Conservation (phyloP, 2,888 invertebrate species). For the Euplagia quadripunctaria region DNA sequence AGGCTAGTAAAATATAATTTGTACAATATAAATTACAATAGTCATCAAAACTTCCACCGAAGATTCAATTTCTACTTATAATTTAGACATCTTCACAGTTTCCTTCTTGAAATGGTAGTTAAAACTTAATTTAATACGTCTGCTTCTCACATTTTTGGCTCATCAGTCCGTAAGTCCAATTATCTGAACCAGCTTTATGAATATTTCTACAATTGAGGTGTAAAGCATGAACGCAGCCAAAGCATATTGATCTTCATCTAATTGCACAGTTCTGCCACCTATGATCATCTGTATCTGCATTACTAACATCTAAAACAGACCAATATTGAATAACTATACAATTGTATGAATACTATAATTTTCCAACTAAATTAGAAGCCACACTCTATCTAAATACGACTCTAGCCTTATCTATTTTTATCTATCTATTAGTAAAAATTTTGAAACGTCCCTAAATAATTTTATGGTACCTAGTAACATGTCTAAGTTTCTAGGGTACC, state of each 20-base stretch:
- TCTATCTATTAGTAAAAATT: no score
- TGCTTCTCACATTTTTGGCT: neutral
- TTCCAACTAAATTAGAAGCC: neutral
- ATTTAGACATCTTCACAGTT: neutral
- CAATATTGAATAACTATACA: neutral
- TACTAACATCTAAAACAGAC: conserved; percentile 48
- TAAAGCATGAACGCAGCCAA: conserved; percentile 53
- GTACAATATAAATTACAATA: neutral
- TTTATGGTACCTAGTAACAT: no score
- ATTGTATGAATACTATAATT: neutral
- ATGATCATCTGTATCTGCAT: conserved; percentile 57
- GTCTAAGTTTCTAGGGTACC: no score
- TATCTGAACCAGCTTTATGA: conserved; percentile 34
- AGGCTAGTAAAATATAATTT: neutral
- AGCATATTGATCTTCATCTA: conserved; percentile 49
- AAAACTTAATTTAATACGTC: neutral
- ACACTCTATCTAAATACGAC: no score
- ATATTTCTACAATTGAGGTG: conserved; percentile 47
- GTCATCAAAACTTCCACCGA: neutral
- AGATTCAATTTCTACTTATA: neutral
- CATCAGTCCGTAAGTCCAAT: conserved; percentile 7
- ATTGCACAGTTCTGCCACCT: conserved; percentile 45
- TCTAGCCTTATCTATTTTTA: no score
- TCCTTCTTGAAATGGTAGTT: neutral
- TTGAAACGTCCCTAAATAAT: no score